A percentile compares a stretch with the other conserved stretches of the same genome.
Evolutionary conservation across 35 echinoderm and acorn worm species (phyloP).

Genomic region (Stichopus chloronotus): DNA sequence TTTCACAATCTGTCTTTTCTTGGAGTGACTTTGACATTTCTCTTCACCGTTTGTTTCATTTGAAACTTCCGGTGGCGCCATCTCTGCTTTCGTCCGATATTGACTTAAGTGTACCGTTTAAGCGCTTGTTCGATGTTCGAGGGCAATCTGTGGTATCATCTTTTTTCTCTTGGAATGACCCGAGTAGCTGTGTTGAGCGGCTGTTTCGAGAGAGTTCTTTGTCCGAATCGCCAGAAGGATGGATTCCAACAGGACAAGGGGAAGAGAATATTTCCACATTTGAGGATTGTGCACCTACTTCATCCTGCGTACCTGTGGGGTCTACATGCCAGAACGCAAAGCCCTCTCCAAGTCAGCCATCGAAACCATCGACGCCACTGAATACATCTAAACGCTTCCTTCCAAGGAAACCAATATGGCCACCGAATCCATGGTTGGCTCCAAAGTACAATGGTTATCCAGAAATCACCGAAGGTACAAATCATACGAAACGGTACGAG

Average conservation of each 20-base stretch:
- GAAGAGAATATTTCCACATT: not conserved
- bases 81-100: not conserved
- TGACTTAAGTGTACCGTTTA: not conserved
- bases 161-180: not conserved
- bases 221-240: not conserved
- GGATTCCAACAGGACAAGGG: not conserved
- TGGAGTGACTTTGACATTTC: not conserved
- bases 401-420: not conserved
- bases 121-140: not conserved
- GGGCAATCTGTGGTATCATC: not conserved
- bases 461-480: not conserved
- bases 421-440: not conserved
- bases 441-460: constrained; percentile 27
- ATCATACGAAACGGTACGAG: not conserved
- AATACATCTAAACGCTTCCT: not conserved
- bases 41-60: not conserved
- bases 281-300: not conserved
- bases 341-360: not conserved
- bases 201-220: not conserved
- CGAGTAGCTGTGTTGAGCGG: too few relatives aligned
- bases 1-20: not conserved
- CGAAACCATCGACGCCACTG: not conserved
- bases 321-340: not conserved
- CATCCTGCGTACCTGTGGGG: not conserved
- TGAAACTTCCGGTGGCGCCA: not conserved